A percentile compares a stretch with the other conserved stretches of the same genome.
Evolutionary conservation across 2,797 vertebrate genomes (phyloP).

Genomic region (Pygocentrus nattereri): DNA sequence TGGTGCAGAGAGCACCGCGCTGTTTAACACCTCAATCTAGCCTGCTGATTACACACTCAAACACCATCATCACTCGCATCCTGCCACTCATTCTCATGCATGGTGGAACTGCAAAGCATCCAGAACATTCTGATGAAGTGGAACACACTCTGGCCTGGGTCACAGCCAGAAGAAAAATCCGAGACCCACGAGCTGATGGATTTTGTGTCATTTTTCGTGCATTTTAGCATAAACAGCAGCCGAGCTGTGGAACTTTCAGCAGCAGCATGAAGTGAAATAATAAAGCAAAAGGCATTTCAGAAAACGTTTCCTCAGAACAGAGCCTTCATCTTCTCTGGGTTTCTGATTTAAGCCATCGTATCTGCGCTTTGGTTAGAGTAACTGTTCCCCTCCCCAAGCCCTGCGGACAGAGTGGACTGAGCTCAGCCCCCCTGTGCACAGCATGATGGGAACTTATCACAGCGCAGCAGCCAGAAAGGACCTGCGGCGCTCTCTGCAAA

Average conservation of each 20-base stretch:
- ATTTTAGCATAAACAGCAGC: not conserved
- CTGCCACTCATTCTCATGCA: conserved; percentile 1
- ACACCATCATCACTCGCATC: conserved; percentile 4
- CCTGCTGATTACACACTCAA: conserved; percentile 39
- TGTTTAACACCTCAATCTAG: conserved; percentile 46
- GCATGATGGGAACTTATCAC: conserved; percentile 53
- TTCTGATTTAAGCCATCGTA: not conserved
- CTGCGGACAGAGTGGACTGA: not conserved
- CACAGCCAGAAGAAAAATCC: not conserved
- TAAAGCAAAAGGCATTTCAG: not conserved
- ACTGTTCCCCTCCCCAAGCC: not conserved
- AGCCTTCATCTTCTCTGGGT: not conserved
- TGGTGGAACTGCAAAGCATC: not conserved
- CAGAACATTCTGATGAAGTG: conserved; percentile 19
- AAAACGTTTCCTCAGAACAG: not conserved
- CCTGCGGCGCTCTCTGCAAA: conserved; percentile 25
- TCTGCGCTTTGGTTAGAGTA: not conserved
- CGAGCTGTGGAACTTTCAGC: not conserved
- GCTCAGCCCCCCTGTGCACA: conserved; percentile 11
- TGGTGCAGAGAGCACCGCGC: conserved; percentile 21
- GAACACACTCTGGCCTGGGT: not conserved
- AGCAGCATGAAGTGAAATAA: not conserved
- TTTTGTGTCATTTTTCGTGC: not conserved
- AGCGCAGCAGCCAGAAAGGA: conserved; percentile 32
- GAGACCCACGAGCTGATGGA: not conserved